phyloP scores from a whole-genome alignment of 1,140 invertebrate species.

The Ridgeia piscesae region DNA sequence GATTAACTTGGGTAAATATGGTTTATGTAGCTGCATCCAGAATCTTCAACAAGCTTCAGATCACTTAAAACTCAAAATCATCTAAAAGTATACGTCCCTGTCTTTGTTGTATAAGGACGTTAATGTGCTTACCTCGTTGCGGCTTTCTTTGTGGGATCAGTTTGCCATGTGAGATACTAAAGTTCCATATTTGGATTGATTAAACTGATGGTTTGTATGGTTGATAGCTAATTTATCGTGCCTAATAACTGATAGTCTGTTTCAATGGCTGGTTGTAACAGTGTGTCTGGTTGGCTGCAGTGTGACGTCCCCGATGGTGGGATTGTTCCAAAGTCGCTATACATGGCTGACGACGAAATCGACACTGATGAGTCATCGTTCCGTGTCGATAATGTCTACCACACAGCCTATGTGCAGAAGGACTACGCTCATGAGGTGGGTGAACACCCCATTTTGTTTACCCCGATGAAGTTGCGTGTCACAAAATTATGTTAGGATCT shows the following conservation, averaged over 20 bases:
- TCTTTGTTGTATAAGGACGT: too few relatives aligned
- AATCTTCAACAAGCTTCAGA: too few relatives aligned
- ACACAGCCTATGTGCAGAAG: slow-evolving; percentile 69
- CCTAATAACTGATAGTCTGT: background rate
- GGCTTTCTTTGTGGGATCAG: background rate
- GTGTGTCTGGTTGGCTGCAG: slow-evolving; percentile 57
- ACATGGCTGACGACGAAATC: slow-evolving; percentile 73
- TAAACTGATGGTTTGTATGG: background rate
- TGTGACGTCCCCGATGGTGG: slow-evolving; percentile 82
- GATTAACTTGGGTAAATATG: too few relatives aligned
- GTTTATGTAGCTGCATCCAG: too few relatives aligned
- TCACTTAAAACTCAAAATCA: too few relatives aligned
- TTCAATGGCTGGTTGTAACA: background rate
- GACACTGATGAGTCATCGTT: slow-evolving; percentile 65
- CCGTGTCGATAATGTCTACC: slow-evolving; percentile 72
- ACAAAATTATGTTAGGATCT: background rate
- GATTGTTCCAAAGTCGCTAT: slow-evolving; percentile 84
- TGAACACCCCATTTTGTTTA: background rate
- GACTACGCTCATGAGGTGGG: slow-evolving; percentile 78
- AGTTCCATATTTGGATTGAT: background rate
- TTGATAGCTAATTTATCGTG: background rate
- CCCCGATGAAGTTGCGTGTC: too few relatives aligned
- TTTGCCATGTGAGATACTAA: background rate
- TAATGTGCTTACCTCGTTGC: background rate
- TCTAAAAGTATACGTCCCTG: too few relatives aligned